Evolutionary conservation across 2,888 invertebrate species (phyloP).

Genomic region (Thera obeliscata): DNA sequence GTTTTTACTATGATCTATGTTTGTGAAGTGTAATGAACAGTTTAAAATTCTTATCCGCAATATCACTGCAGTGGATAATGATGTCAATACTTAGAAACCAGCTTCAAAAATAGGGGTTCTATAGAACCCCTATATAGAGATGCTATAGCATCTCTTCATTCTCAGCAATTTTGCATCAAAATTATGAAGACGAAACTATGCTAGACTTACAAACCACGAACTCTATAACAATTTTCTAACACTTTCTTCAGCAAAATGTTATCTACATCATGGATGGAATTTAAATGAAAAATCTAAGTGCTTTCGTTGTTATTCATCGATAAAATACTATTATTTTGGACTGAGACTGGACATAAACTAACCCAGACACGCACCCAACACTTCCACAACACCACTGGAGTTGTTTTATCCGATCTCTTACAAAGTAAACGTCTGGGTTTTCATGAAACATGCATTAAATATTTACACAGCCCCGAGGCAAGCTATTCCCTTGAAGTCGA

Average conservation of each 20-base stretch:
- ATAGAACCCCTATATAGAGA: no score
- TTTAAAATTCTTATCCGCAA: no score
- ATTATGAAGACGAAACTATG: no score
- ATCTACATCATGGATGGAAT: not conserved
- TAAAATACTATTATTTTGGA: not conserved
- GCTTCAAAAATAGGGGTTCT: no score
- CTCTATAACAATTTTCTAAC: no score
- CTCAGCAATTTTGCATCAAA: no score
- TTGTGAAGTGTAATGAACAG: no score
- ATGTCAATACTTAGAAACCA: no score
- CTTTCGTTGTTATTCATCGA: not conserved
- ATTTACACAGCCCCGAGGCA: conserved; percentile 74
- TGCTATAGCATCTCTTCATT: no score
- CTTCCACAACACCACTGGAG: conserved; percentile 56
- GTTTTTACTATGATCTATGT: no score
- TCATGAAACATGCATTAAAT: conserved; percentile 83
- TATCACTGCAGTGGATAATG: no score
- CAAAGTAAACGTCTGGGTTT: conserved; percentile 72
- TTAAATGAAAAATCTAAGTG: not conserved
- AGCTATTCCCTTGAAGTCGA: conserved; percentile 76
- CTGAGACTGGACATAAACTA: conserved; percentile 10
- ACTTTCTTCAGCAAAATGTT: not conserved
- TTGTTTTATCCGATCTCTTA: conserved; percentile 73
- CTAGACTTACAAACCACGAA: no score
- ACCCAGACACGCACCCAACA: conserved; percentile 39